Evolutionary conservation across 2,888 invertebrate species (phyloP), one percentile per base, ranked within the genome.

Genomic region (Leptinotarsa juncta): DNA sequence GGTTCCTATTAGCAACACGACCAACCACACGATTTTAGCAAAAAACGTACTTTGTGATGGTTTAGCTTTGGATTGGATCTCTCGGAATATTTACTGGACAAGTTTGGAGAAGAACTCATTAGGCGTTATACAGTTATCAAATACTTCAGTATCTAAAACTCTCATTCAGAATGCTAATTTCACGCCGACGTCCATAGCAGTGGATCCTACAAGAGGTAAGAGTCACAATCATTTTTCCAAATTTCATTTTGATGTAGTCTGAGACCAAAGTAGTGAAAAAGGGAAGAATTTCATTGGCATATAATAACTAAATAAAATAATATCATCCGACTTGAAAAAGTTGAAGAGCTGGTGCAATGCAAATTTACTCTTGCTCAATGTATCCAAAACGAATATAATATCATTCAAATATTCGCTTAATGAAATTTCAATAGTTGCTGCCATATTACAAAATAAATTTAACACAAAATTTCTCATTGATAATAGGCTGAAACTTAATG

Each of bases 61-160:
- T 4, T 86, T 97, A 78, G 95, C 96, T 53, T 91, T 95, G 73
- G 97, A 97, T 88, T 96, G 95, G 95, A 91, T 95, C 84, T 93
- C 93, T 74, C 87, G 90, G 74, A 95, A 96, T 88, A 86, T 97
- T 73, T 97, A 95, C 89, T 96, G 96, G 95, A 94, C 94, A 70
- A 95, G 94, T 87, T 92, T 92, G 86, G 92, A 92, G 71, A 88
- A 92, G 79, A 92, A 93, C 73, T 90, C 90, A 70, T 90, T 96
- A 78, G 91, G 90, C 82, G 95, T 94, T 51, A 91, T 94, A 65
- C 91, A 91, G 51, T 85, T 95, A 75, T 89, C 89, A 48, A 91
- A 92, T 82, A 87, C 91, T 55, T 89, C 88, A 68, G 87, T 90
- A 73, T 86, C 90, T 12, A 90, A 90, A 81, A 91, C 91, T 16